These are phyloP conservation scores for Sinohyriopsis cumingii DNA, from an alignment of 2,888 invertebrate genomes.

Conservation along the genomic window DNA sequence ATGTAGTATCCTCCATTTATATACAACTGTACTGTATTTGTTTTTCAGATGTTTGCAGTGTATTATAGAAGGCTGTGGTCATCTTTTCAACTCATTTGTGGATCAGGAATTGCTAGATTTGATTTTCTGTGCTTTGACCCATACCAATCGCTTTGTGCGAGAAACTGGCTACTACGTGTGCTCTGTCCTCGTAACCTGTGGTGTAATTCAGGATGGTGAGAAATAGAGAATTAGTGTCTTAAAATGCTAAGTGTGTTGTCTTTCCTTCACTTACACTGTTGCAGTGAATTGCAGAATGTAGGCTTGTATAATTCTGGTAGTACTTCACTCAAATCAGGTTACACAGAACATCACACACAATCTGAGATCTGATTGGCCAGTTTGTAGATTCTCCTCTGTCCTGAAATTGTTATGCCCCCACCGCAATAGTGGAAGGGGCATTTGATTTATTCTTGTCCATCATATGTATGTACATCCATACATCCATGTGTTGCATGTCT, in stretches of 20 bases:
- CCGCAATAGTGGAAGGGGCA: too few species aligned
- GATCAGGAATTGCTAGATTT: constrained; percentile 73
- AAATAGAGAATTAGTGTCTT: neutral
- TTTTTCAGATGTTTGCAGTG: constrained; percentile 72
- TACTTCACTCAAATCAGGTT: too few species aligned
- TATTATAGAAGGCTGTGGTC: constrained; percentile 73
- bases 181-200: constrained; percentile 72
- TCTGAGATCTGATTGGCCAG: too few species aligned
- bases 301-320: too few species aligned
- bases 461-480: too few species aligned
- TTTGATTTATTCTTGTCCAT: too few species aligned
- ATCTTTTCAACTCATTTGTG: constrained; percentile 70
- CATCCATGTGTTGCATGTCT: too few species aligned
- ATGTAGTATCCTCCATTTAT: neutral
- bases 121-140: constrained; percentile 72
- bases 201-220: constrained; percentile 47
- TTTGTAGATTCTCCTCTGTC: too few species aligned
- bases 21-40: neutral
- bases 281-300: too few species aligned
- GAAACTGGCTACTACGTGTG: constrained; percentile 75
- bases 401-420: too few species aligned
- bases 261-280: too few species aligned
- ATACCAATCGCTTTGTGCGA: constrained; percentile 75
- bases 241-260: neutral
- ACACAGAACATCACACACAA: too few species aligned